A percentile compares a stretch with the other conserved stretches of the same genome.
phyloP scores from a whole-genome alignment of 2,113 vertebrate species.

The Neolamprologus devosi region DNA sequence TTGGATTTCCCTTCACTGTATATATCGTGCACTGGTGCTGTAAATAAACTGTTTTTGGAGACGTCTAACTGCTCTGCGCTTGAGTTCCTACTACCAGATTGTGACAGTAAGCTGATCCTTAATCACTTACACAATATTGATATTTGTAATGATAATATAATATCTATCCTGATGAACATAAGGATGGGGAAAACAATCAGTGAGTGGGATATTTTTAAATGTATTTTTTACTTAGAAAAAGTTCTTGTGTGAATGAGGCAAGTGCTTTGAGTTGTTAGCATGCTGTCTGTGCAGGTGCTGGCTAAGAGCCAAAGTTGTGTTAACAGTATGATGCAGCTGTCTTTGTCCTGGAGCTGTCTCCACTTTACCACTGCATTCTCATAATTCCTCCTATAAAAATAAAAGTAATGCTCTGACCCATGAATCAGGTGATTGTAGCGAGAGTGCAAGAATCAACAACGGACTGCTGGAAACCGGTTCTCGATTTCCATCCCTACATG shows the following conservation, averaged over 20 bases:
- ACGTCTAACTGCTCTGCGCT: too few relatives aligned
- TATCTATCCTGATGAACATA: neutral
- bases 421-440: neutral
- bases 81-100: too few relatives aligned
- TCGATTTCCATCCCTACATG: neutral
- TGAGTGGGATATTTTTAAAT: neutral
- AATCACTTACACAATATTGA: neutral
- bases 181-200: neutral
- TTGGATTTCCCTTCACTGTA: too few relatives aligned
- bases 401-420: neutral
- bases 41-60: too few relatives aligned
- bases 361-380: too few relatives aligned
- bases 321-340: neutral
- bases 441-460: neutral
- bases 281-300: neutral
- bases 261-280: neutral
- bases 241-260: neutral
- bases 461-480: accelerated
- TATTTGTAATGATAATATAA: neutral
- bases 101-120: neutral
- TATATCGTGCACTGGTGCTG: too few relatives aligned
- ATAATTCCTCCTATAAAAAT: too few relatives aligned
- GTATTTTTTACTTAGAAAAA: neutral
- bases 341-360: neutral
- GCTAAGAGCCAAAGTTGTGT: neutral